Conservation (phyloP, 2,797 vertebrate species). For the Phrynocephalus vlangalii region DNA sequence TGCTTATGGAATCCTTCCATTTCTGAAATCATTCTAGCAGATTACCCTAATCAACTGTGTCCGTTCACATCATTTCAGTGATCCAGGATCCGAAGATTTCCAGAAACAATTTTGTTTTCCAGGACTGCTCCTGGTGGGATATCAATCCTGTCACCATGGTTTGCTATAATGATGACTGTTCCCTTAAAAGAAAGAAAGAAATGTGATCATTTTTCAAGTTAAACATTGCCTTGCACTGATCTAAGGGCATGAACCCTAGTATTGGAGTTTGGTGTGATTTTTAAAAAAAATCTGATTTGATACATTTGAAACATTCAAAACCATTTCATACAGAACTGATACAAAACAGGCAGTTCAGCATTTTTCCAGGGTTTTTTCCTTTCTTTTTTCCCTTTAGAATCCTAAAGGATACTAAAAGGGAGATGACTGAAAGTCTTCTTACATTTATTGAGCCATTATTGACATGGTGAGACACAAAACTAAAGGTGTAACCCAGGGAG, state of each 20-base stretch:
- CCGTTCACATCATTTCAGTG: constrained; percentile 81
- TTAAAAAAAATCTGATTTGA: background rate
- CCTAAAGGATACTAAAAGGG: too few species aligned
- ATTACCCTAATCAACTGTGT: constrained; percentile 52
- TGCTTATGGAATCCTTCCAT: constrained; percentile 65
- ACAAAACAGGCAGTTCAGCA: background rate
- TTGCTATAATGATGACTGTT: constrained; percentile 98
- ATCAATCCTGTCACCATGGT: constrained; percentile 96
- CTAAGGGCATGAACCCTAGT: background rate
- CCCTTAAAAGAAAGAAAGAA: constrained; percentile 79
- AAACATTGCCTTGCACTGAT: background rate
- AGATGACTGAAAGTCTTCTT: too few species aligned
- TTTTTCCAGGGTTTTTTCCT: background rate
- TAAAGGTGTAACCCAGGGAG: too few species aligned
- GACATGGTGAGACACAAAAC: too few species aligned
- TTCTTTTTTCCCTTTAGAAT: background rate
- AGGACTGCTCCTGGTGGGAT: constrained; percentile 93
- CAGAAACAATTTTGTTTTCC: constrained; percentile 98
- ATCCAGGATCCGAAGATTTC: constrained; percentile 97
- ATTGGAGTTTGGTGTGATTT: background rate
- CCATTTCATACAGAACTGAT: background rate
- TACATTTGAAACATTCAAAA: background rate
- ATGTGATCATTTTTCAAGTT: too few species aligned
- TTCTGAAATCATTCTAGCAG: constrained; percentile 53
- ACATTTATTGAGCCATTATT: too few species aligned